Evolutionary conservation across 2,113 vertebrate species (phyloP).

Genomic region (Percopsis transmontana): DNA sequence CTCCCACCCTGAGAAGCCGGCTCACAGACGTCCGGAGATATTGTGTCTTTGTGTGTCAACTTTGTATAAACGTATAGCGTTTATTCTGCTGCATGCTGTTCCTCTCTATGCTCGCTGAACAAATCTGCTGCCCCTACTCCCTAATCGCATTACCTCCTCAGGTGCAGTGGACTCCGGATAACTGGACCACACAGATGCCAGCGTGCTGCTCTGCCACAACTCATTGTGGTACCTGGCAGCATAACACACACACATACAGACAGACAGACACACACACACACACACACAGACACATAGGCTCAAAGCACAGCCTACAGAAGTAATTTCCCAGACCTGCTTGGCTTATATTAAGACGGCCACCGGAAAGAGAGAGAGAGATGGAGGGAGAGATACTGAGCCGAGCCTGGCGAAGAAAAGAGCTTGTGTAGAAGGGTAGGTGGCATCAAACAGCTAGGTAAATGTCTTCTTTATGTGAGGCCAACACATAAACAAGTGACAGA

Average conservation of each 20-base stretch:
- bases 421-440: slow-evolving; percentile 14
- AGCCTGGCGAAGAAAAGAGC: slow-evolving; percentile 18
- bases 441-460: slow-evolving; percentile 61
- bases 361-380: slow-evolving; percentile 17
- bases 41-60: slow-evolving; percentile 46
- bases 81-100: slow-evolving; percentile 65
- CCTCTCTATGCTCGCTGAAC: slow-evolving; percentile 66
- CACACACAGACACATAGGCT: background rate
- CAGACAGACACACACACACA: slow-evolving; percentile 13
- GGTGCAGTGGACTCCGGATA: slow-evolving; percentile 63
- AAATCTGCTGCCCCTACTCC: slow-evolving; percentile 67
- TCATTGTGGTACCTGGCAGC: slow-evolving; percentile 31
- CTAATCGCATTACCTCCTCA: slow-evolving; percentile 75
- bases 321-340: slow-evolving; percentile 19
- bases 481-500: slow-evolving; percentile 49
- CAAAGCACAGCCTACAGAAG: background rate
- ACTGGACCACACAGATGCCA: slow-evolving; percentile 58
- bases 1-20: slow-evolving; percentile 33
- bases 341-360: background rate
- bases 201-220: slow-evolving; percentile 26
- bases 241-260: slow-evolving; percentile 22
- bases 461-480: slow-evolving; percentile 59
- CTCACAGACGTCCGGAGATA: background rate
- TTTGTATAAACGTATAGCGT: slow-evolving; percentile 57
- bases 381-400: slow-evolving; percentile 29